phyloP scores from a whole-genome alignment of 1,140 invertebrate species.

The Aphelenchoides besseyi region DNA sequence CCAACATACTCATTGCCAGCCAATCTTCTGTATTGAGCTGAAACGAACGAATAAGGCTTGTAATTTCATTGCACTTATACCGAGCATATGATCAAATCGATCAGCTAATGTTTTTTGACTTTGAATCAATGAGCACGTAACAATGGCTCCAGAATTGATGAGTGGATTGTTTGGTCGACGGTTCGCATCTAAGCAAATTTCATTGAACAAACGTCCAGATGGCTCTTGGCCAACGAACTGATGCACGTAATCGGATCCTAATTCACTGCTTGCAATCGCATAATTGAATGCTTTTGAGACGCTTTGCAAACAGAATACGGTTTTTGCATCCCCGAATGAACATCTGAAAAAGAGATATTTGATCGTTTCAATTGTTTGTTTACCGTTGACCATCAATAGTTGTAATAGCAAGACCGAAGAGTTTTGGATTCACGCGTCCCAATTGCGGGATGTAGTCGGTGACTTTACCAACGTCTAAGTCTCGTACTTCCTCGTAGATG shows the following conservation, averaged over 20 bases:
- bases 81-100: conserved; percentile 67
- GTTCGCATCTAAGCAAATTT: conserved; percentile 78
- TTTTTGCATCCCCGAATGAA: conserved; percentile 53
- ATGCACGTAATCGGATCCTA: conserved; percentile 53
- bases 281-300: conserved; percentile 80
- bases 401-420: conserved; percentile 65
- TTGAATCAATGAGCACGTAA: conserved; percentile 67
- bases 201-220: conserved; percentile 91
- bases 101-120: conserved; percentile 47
- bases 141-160: conserved; percentile 93
- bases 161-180: conserved; percentile 95
- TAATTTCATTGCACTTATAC: conserved; percentile 59
- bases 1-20: conserved; percentile 85
- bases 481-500: conserved; percentile 40
- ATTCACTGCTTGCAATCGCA: conserved; percentile 34
- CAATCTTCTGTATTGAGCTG: conserved; percentile 69
- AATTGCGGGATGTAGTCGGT: conserved; percentile 61
- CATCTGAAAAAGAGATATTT: conserved; percentile 2
- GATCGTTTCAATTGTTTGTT: neutral
- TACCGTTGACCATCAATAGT: conserved; percentile 65
- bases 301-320: conserved; percentile 58
- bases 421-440: conserved; percentile 62
- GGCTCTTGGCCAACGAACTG: conserved; percentile 91
- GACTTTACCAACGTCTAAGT: conserved; percentile 46
- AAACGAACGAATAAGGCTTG: too few species aligned